A percentile compares a stretch with the other conserved stretches of the same genome.
Conservation (phyloP, 1,140 invertebrate genomes). For the Halictus rubicundus region DNA sequence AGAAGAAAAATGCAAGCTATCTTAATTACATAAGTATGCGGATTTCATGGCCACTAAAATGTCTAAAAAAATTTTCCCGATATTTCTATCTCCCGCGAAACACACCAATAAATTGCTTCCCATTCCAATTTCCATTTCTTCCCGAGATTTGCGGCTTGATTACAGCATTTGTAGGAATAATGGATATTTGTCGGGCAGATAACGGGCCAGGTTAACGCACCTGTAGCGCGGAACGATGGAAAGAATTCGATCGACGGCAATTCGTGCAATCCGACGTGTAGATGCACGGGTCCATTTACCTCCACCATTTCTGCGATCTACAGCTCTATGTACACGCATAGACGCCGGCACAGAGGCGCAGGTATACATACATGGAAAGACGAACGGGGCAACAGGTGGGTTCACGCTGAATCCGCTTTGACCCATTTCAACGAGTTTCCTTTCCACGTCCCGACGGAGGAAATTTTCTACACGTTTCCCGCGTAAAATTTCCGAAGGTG, state of each 20-base stretch:
- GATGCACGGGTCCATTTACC: constrained; percentile 50
- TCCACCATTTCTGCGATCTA: constrained; percentile 20
- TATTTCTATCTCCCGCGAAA: too few species aligned
- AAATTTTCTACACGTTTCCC: constrained; percentile 60
- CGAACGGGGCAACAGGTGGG: constrained; percentile 68
- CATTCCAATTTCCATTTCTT: too few species aligned
- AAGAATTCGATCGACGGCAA: constrained; percentile 63
- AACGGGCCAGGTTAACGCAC: constrained; percentile 19
- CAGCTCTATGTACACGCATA: neutral
- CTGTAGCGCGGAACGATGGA: constrained; percentile 44
- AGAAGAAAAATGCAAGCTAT: too few species aligned
- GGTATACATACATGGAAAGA: constrained; percentile 41
- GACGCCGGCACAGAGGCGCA: too few species aligned
- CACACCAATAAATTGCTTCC: too few species aligned
- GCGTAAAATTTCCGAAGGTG: constrained; percentile 49
- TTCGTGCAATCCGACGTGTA: constrained; percentile 57
- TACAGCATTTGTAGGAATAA: too few species aligned
- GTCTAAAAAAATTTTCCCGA: too few species aligned
- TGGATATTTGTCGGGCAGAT: constrained; percentile 12
- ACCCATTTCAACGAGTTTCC: constrained; percentile 63
- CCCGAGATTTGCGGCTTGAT: too few species aligned
- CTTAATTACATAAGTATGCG: too few species aligned
- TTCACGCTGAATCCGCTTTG: constrained; percentile 65
- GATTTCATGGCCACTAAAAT: too few species aligned
- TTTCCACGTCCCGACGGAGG: constrained; percentile 43